phyloP scores from a whole-genome alignment of 2,888 invertebrate species.

The Tachina grossa region DNA sequence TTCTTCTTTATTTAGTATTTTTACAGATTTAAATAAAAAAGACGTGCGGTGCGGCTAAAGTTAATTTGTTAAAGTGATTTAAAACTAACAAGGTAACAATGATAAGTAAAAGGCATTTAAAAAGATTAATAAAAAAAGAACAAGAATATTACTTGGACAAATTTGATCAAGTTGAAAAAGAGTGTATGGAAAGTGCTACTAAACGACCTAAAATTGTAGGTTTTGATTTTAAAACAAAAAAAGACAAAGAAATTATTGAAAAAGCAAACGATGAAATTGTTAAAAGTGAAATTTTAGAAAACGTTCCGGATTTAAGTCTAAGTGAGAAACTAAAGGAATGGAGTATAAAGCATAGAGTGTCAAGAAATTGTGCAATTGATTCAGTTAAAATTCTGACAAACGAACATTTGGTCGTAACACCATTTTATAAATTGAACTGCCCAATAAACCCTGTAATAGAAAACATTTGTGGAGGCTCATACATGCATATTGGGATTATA shows the following conservation, averaged over 20 bases:
- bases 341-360: conserved; percentile 18
- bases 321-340: conserved; percentile 26
- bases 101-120: conserved; percentile 6
- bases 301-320: conserved; percentile 1
- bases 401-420: conserved; percentile 21
- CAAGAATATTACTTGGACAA: neutral
- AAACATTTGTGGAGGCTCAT: too few relatives aligned
- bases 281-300: conserved; percentile 7
- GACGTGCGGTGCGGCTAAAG: conserved; percentile 3
- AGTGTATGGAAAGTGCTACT: conserved; percentile 8
- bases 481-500: too few relatives aligned
- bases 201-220: conserved; percentile 21
- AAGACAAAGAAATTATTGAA: conserved; percentile 16
- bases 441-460: too few relatives aligned
- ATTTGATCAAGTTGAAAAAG: conserved; percentile 16
- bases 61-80: conserved; percentile 11
- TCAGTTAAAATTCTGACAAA: conserved; percentile 27
- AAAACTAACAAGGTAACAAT: conserved; percentile 21
- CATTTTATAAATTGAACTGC: conserved; percentile 2
- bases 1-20: conserved; percentile 6
- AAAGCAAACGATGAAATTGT: conserved; percentile 21
- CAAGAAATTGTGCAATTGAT: neutral
- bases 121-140: conserved; percentile 21
- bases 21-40: conserved; percentile 11
- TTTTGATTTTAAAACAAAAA: conserved; percentile 20